These are phyloP conservation scores for Lamellibrachia columna DNA, from an alignment of 2,888 invertebrate genomes.

Conservation along the genomic window DNA sequence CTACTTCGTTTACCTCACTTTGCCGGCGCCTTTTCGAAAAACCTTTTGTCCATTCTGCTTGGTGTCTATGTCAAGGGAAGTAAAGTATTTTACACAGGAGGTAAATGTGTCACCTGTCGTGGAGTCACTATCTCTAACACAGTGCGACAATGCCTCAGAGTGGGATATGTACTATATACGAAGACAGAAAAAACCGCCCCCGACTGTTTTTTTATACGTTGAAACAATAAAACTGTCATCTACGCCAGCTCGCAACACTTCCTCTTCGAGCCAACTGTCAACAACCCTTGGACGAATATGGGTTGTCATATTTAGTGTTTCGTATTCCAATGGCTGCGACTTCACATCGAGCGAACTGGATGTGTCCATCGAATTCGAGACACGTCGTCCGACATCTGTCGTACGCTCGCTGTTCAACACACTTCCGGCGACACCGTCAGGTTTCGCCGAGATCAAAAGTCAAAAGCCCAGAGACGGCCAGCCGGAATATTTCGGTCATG, in stretches of 20 bases:
- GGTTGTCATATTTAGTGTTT: background rate
- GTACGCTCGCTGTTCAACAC: background rate
- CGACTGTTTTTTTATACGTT: background rate
- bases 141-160: no score
- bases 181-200: no score
- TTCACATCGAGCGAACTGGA: background rate
- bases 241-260: background rate
- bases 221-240: background rate
- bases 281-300: background rate
- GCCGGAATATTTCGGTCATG: background rate
- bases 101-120: no score
- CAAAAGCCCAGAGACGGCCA: background rate
- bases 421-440: background rate
- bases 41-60: no score
- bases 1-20: no score
- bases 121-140: background rate
- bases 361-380: background rate
- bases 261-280: background rate
- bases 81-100: no score
- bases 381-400: background rate
- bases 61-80: no score
- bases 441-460: conserved; percentile 5
- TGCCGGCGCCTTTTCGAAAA: no score
- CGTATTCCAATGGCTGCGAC: background rate
- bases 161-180: no score